Evolutionary conservation across 2,888 invertebrate species (phyloP).

Genomic region (Drosophila melanosoma): DNA sequence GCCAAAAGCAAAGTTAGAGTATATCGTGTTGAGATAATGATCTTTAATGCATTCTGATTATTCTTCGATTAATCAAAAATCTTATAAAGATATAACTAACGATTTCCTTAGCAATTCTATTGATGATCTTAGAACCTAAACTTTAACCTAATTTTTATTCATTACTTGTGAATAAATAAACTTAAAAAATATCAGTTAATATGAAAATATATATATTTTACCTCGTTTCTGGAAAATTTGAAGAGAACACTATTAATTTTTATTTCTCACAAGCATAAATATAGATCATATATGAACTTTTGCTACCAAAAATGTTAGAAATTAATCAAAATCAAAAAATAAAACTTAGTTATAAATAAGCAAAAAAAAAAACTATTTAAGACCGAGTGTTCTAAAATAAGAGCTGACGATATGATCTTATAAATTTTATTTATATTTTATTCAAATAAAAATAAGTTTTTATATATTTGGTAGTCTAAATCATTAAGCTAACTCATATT

Average conservation of each 20-base stretch:
- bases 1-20: background rate
- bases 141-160: background rate
- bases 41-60: background rate
- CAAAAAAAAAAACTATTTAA: background rate
- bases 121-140: background rate
- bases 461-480: background rate
- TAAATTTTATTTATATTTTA: background rate
- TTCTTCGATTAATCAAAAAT: background rate
- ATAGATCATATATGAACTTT: background rate
- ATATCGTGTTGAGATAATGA: background rate
- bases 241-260: background rate
- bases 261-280: background rate
- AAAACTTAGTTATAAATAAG: background rate
- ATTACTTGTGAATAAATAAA: background rate
- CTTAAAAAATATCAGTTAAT: background rate
- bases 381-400: background rate
- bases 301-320: background rate
- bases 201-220: background rate
- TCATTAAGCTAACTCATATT: background rate
- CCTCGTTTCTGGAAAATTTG: background rate
- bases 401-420: background rate
- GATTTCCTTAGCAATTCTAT: background rate
- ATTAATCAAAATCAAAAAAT: background rate
- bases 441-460: background rate
- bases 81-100: background rate